Base-by-base conservation (phyloP, 2,888 invertebrate genomes). In the Sycophila texana region DNA sequence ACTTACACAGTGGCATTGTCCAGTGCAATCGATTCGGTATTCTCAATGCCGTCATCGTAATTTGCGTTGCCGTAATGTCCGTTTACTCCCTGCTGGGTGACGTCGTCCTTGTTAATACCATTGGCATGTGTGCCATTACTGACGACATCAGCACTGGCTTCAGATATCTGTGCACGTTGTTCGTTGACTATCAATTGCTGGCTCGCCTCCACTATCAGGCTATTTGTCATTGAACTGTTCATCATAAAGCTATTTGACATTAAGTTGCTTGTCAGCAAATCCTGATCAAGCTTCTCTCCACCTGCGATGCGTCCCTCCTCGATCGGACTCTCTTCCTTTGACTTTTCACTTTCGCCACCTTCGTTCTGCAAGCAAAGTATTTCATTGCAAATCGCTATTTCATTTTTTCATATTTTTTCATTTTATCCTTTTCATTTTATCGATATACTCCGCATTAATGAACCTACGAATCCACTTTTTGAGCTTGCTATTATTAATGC, bases 1-100 rank as follows among this genome's bases (percentile, higher is more conserved):
- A 90, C 90, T 90, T 88, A 90, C 90, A 90, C 89, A 85, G 90
- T 88, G 83, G 89, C 89, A 88, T 90, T 90, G 84, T 90, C 90
- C 86, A 90, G 86, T 75, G 88, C 83, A 83, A 89, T 88, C 74
- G 89, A 87, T 86, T 90, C 89, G 84, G 84, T 26, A 26, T 26
- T 87, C 86, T 87, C 87, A 87, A 90, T 89, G 83, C 88, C 89
- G 82, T 89, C 89, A 81, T 87, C 89, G 80, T 89, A 89, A 85
- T 89, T 89, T 83, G 86, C 86, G 68, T 74, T 81, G 55, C 77
- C 74, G 77, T 88, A 89, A 81, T 90, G 90, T 84, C 90, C 90
- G 76, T 90, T 90, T 76, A 90, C 84, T 83, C 88, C 90, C 82
- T 75, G 49, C 49, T 74, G 58, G 16, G 58, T 18, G 30, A 63